Evolutionary conservation across 1,140 invertebrate genomes (phyloP), one percentile per base, ranked within the genome.

Genomic region (Polypedilum pembai): DNA sequence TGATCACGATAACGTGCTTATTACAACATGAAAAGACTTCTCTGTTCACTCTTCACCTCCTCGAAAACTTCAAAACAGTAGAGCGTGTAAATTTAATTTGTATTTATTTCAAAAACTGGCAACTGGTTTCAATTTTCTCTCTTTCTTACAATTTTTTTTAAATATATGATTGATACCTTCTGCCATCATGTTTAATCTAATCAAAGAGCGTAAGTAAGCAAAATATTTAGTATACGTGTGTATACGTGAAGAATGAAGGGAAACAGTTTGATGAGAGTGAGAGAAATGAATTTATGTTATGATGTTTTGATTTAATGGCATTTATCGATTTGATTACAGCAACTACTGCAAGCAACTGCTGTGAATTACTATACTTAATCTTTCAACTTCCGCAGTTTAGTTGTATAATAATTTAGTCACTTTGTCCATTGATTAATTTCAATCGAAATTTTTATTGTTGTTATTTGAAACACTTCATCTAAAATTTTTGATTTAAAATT

Each of bases 281-380:
- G 45, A 15, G 15, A n/a, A 15, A 4, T 56, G 45, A n/a, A 56
- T 56, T 56, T 56, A 15, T 56, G 45, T 56, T 56, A 15, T 56
- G 45, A 69, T 69, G 65, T 69, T 69, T 69, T 69, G 65, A 69
- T 69, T 69, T 69, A 69, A 69, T 69, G 65, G 65, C 65, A 69
- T 69, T 69, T 69, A 69, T 69, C 20, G 65, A 69, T n/a, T 56
- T 56, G 45, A 56, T 56, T 56, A 56, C n/a, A 56, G 45, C 45
- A 56, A 56, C 45, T 56, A 12, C n/a, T 56, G 45, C 12, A 56
- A 56, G 3, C 15, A n/a, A 56, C 45, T 56, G 45, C 45, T 56
- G 45, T 56, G 45, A 56, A n/a, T 56, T 56, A n/a, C 24, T 3
- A 33, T 33, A 33, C 24, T 33, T 5, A 33, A 33, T 33, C 5